phyloP scores from a whole-genome alignment of 2,113 vertebrate genomes.

The Bufo gargarizans region DNA sequence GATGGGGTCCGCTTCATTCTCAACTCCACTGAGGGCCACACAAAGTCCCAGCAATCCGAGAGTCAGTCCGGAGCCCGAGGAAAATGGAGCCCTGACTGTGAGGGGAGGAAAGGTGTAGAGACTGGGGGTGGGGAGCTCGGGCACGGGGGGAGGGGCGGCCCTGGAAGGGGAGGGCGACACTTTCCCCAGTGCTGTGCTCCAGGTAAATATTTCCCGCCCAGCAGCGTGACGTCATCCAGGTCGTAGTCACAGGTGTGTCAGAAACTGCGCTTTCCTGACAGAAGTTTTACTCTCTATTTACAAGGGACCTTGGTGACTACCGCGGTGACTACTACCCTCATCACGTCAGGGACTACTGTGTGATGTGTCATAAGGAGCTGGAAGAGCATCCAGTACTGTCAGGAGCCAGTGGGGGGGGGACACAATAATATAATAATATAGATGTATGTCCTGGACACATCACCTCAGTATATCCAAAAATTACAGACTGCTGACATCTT shows the following conservation, averaged over 20 bases:
- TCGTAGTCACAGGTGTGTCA: slow-evolving; percentile 30
- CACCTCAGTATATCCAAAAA: too few species aligned
- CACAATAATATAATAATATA: too few species aligned
- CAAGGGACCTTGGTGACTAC: not conserved
- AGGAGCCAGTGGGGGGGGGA: too few species aligned
- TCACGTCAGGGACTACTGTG: not conserved
- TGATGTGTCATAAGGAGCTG: not conserved
- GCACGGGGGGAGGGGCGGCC: slow-evolving; percentile 54
- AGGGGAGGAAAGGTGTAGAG: slow-evolving; percentile 41
- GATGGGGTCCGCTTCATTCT: slow-evolving; percentile 33
- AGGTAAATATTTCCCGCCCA: slow-evolving; percentile 6
- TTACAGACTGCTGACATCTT: too few species aligned
- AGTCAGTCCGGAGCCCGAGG: not conserved
- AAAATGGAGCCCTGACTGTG: slow-evolving; percentile 29
- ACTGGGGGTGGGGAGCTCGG: not conserved
- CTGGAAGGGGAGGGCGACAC: not conserved
- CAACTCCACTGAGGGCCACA: not conserved
- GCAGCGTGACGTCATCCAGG: slow-evolving; percentile 6
- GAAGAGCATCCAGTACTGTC: too few species aligned
- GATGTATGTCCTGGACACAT: too few species aligned
- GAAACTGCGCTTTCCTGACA: not conserved
- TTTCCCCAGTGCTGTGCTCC: not conserved
- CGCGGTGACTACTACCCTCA: not conserved
- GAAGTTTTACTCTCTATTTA: slow-evolving; percentile 21
- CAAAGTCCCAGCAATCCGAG: not conserved